Evolutionary conservation across 2,888 invertebrate species (phyloP), one percentile per base, ranked within the genome.

Genomic region (Agrochola lota): DNA sequence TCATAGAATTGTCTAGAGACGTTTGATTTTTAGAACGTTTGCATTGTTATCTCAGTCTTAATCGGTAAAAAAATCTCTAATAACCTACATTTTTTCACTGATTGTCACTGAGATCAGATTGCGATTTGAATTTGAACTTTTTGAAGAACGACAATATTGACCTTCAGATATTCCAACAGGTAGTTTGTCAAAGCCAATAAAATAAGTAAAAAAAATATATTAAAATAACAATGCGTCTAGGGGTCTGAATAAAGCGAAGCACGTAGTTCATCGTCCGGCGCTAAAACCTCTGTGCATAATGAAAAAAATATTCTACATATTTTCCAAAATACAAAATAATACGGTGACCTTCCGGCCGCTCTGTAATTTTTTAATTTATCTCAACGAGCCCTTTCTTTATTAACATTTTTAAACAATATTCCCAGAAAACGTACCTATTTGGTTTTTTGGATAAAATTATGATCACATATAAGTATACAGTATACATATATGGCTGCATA

Each of bases 321-420:
- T 80, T 72, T 71, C 55, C 62, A 52, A n/a, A 35, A 7, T n/a
- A 75, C 43, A 20, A 15, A 63, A 20, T 63, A 23, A n/a, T 3
- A n/a, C 43, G 17, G 4, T 7, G 2, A 59, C 69, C 63, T 26
- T 57, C 59, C 46, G 12, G 55, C 23, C 52, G 49, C 69, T 68
- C 23, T 76, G 79, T 76, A 55, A 71, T 81, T 80, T 79, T 69
- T 74, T 73, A 78, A 85, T 85, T 81, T 66, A 64, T 66, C 23
- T 57, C 35, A 17, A 59, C 20, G 15, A 68, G 40, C 30, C n/a
- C 59, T 79, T 74, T 43, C 63, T 35, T 71, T 35, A 64, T 49
- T 60, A 67, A 71, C 43, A 67, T 71, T 43, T 75, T 59, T 40
- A 4, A 5, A 60, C 40, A 30, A 59, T 59, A 55, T 26, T 60